Percentiles rank a stretch among this genome's conserved stretches.
phyloP scores from a whole-genome alignment of 2,797 vertebrate genomes.

The Petrocephalus schoutedeni region DNA sequence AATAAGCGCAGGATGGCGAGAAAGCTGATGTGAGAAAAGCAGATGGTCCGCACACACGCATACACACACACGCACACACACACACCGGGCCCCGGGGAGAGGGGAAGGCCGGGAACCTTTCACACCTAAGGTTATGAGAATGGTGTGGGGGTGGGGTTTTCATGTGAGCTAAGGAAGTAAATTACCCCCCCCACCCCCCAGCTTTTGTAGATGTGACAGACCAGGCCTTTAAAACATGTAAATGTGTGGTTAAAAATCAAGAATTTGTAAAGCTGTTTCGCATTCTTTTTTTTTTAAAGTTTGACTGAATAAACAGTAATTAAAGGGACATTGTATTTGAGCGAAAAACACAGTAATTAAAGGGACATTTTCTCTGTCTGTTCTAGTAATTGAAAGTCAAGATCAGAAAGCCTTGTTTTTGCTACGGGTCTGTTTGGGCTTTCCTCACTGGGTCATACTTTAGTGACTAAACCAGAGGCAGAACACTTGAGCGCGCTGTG shows the following conservation, averaged over 20 bases:
- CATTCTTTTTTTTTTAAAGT: neutral
- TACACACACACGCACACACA: slow-evolving; percentile 58
- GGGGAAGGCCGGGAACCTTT: slow-evolving; percentile 41
- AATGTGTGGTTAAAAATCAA: neutral
- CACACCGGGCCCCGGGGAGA: slow-evolving; percentile 53
- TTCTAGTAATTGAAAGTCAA: neutral
- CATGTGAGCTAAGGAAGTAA: neutral
- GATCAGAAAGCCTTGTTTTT: neutral
- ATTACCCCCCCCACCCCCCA: neutral
- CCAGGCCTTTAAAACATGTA: neutral
- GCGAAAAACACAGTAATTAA: neutral
- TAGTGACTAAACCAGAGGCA: neutral
- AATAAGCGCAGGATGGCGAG: slow-evolving; percentile 45
- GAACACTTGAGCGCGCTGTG: neutral
- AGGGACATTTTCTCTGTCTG: neutral
- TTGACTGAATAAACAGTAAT: neutral
- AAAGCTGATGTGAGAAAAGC: slow-evolving; percentile 71
- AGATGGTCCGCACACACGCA: slow-evolving; percentile 68
- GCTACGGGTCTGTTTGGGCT: neutral
- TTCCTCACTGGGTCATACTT: neutral
- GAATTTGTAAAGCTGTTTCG: neutral
- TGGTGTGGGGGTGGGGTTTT: slow-evolving; percentile 25
- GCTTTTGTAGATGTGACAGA: neutral
- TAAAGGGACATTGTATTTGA: neutral
- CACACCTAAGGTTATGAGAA: slow-evolving; percentile 37